These are phyloP conservation scores for Bungarus multicinctus DNA, from an alignment of 2,113 vertebrate genomes.

Conservation along the genomic window DNA sequence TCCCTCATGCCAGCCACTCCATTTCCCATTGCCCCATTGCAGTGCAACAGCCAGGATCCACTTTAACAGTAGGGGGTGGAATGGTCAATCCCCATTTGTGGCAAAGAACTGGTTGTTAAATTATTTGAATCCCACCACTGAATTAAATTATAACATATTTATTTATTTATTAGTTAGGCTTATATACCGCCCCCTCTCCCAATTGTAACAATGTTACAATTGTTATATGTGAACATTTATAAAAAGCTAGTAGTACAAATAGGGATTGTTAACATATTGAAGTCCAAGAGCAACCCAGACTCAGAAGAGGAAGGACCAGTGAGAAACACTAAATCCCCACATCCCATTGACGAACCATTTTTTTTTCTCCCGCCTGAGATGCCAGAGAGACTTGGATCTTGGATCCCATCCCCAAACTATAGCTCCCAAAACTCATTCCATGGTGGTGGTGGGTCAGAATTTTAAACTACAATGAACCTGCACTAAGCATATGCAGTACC, in stretches of 20 bases:
- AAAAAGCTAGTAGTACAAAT: not conserved
- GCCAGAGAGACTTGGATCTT: not conserved
- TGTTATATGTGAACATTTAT: not conserved
- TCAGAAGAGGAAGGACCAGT: not conserved
- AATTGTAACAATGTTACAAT: too few species aligned
- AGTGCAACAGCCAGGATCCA: too few species aligned
- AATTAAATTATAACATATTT: not conserved
- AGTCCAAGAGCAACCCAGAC: not conserved
- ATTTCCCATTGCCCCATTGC: too few species aligned
- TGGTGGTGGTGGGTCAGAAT: not conserved
- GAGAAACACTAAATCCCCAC: not conserved
- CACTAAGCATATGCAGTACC: not conserved
- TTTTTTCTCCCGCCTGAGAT: not conserved
- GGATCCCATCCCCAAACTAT: not conserved
- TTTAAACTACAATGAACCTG: not conserved
- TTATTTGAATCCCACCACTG: too few species aligned
- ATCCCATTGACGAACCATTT: not conserved
- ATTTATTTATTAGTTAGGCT: too few species aligned
- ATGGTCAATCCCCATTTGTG: too few species aligned
- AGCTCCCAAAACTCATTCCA: not conserved
- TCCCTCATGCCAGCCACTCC: too few species aligned
- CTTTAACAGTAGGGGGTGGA: too few species aligned
- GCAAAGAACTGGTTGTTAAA: too few species aligned
- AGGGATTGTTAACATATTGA: not conserved
- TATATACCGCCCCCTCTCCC: too few species aligned